These are phyloP conservation scores for Halcyon chelicuti DNA, from an alignment of 2,797 vertebrate genomes.

Conservation along the genomic window DNA sequence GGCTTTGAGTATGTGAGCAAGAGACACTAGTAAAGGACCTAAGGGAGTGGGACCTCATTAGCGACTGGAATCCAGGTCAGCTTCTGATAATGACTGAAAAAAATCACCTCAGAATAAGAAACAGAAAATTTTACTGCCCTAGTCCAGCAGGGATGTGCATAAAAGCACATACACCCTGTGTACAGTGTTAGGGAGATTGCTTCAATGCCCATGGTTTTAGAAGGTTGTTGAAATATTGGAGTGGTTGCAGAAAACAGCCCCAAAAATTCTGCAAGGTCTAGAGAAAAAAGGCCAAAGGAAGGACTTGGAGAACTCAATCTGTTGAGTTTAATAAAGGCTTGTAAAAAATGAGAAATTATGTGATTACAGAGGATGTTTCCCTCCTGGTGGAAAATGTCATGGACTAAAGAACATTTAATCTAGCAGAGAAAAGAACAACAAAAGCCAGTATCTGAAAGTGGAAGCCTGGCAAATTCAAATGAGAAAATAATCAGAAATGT, in stretches of 20 bases:
- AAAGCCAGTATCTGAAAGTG: background rate
- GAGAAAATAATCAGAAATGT: background rate
- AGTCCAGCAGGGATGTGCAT: background rate
- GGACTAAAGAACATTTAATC: background rate
- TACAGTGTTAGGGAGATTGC: background rate
- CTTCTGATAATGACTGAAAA: background rate
- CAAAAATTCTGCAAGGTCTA: background rate
- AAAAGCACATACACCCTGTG: background rate
- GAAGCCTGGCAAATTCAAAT: conserved; percentile 18
- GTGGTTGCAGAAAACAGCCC: background rate
- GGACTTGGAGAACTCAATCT: background rate
- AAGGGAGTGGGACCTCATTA: background rate
- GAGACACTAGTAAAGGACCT: background rate
- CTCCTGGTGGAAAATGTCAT: background rate
- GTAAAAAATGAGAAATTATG: conserved; percentile 6
- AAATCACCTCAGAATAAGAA: background rate
- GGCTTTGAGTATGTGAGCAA: background rate
- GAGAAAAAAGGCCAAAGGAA: background rate
- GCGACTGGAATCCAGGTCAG: background rate
- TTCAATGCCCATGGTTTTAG: background rate
- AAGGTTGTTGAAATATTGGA: background rate
- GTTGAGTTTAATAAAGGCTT: background rate
- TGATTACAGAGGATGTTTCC: background rate
- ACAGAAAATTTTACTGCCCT: background rate
- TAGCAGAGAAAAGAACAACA: background rate